Evolutionary conservation across 2,888 invertebrate genomes (phyloP).

Genomic region (Hirudinaria manillensis): DNA sequence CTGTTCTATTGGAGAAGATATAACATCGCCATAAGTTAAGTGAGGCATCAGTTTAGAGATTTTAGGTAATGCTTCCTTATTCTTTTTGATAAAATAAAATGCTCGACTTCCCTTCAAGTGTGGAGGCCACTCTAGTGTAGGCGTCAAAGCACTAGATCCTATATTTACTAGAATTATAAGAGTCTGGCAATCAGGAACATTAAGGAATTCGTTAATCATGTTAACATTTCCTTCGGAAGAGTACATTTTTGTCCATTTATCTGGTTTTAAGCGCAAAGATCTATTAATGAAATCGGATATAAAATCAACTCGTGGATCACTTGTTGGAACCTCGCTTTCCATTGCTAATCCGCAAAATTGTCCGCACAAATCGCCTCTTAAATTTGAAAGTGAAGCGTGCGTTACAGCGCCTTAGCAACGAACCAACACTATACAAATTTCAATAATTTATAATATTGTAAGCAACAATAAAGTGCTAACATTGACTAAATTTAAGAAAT

Average conservation of each 20-base stretch:
- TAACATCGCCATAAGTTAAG: conserved; percentile 76
- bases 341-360: neutral
- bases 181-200: conserved; percentile 48
- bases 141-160: conserved; percentile 61
- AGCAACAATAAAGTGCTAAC: too few species aligned
- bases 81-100: conserved; percentile 73
- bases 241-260: conserved; percentile 80
- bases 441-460: too few species aligned
- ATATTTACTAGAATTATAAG: conserved; percentile 46
- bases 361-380: neutral
- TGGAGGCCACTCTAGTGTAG: conserved; percentile 76
- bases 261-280: conserved; percentile 77
- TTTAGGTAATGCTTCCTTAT: conserved; percentile 63
- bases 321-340: neutral
- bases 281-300: conserved; percentile 66
- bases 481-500: too few species aligned
- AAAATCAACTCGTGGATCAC: conserved; percentile 67
- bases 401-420: too few species aligned
- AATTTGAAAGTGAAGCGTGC: too few species aligned
- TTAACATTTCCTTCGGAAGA: conserved; percentile 51
- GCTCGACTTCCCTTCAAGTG: conserved; percentile 59
- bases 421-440: too few species aligned
- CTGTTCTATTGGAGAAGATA: conserved; percentile 82
- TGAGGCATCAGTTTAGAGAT: conserved; percentile 60
- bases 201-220: conserved; percentile 52